Percentiles rank a stretch among this genome's conserved stretches.
These are phyloP conservation scores for Tachycineta bicolor DNA, from an alignment of 2,113 vertebrate genomes.

Conservation along the genomic window DNA sequence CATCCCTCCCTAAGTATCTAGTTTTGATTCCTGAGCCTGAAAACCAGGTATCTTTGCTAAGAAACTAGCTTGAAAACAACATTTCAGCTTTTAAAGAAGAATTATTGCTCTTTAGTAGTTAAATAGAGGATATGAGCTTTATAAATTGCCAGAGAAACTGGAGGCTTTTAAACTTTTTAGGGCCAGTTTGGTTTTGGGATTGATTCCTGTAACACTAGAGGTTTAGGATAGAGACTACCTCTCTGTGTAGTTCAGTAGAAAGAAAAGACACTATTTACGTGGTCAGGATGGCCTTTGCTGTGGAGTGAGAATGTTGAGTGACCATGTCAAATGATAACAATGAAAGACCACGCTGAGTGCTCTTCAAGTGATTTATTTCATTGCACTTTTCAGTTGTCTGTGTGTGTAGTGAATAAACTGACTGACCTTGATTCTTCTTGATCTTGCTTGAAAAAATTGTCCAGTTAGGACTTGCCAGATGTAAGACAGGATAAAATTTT, in stretches of 20 bases:
- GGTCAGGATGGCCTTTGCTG: background rate
- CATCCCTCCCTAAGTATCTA: background rate
- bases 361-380: background rate
- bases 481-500: background rate
- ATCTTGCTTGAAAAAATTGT: background rate
- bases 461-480: background rate
- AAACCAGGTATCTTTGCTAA: background rate
- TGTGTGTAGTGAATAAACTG: background rate
- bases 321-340: background rate
- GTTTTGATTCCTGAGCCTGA: background rate
- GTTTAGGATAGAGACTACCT: background rate
- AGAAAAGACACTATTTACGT: background rate
- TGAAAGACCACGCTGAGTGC: background rate
- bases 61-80: background rate
- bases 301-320: background rate
- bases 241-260: background rate
- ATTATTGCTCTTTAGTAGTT: background rate
- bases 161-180: background rate
- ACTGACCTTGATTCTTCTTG: background rate
- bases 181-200: background rate
- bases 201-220: background rate
- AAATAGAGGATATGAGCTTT: background rate
- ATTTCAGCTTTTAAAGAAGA: background rate
- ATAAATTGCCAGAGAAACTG: background rate
- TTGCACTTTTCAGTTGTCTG: background rate